phyloP scores from a whole-genome alignment of 2,888 invertebrate genomes.

The Crocallis elinguaria region DNA sequence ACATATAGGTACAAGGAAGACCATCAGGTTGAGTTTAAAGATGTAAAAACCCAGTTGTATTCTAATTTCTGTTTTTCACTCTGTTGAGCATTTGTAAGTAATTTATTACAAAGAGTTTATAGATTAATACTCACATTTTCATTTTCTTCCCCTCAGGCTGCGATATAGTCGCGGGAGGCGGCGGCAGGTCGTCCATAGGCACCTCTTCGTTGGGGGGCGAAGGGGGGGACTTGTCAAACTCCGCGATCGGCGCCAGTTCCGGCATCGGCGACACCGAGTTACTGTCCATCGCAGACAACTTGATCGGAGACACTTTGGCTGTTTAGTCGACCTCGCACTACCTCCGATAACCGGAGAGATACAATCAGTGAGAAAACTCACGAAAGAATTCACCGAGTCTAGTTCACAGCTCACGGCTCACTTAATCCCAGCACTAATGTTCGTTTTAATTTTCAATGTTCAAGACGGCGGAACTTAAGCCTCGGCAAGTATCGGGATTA shows the following conservation, averaged over 20 bases:
- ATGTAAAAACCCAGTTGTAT: no score
- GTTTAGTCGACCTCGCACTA: constrained; percentile 54
- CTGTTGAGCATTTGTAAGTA: no score
- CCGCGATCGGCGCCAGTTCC: constrained; percentile 88
- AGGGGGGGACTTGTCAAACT: constrained; percentile 89
- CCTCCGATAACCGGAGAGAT: constrained; percentile 69
- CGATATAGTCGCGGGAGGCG: constrained; percentile 85
- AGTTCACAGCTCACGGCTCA: neutral
- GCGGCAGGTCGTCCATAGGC: constrained; percentile 87
- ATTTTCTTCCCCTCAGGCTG: constrained; percentile 84
- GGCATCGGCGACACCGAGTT: constrained; percentile 89
- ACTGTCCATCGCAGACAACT: constrained; percentile 87
- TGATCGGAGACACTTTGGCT: constrained; percentile 84
- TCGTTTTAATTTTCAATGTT: constrained; percentile 35
- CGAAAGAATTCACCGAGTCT: neutral
- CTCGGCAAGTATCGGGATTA: constrained; percentile 43
- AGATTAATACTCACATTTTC: constrained; percentile 71
- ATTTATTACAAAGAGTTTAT: no score
- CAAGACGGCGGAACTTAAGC: constrained; percentile 39
- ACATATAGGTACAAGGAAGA: no score
- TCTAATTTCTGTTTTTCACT: no score
- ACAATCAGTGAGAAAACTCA: constrained; percentile 21
- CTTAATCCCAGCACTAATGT: constrained; percentile 13
- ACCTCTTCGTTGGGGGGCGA: constrained; percentile 86
- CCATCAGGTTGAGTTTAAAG: no score